Percentiles rank a stretch among this genome's conserved stretches.
phyloP scores from a whole-genome alignment of 2,113 vertebrate species.

The Paramisgurnus dabryanus region DNA sequence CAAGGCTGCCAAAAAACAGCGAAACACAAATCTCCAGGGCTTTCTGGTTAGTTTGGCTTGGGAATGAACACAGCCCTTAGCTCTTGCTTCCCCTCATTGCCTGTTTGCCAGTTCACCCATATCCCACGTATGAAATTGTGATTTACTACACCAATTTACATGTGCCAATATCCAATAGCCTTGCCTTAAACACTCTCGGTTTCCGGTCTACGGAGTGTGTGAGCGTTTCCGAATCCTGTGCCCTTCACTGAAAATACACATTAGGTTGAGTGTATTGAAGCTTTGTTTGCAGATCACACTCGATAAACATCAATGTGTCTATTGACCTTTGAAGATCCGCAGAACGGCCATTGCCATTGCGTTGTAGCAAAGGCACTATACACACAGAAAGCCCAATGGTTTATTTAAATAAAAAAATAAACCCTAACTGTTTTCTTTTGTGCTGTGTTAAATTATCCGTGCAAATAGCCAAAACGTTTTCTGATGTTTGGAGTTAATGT shows the following conservation, averaged over 20 bases:
- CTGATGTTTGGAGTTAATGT: slow-evolving; percentile 48
- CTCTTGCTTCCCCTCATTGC: slow-evolving; percentile 55
- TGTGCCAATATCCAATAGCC: slow-evolving; percentile 69
- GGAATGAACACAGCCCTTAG: slow-evolving; percentile 59
- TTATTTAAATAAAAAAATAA: slow-evolving; percentile 27
- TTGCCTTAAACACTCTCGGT: slow-evolving; percentile 64
- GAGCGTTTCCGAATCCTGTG: slow-evolving; percentile 40
- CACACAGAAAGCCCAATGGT: slow-evolving; percentile 45
- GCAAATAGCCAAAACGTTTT: slow-evolving; percentile 36
- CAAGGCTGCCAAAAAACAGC: slow-evolving; percentile 76
- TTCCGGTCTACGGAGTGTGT: slow-evolving; percentile 50
- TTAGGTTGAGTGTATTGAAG: slow-evolving; percentile 41
- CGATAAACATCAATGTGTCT: slow-evolving; percentile 59
- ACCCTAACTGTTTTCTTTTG: slow-evolving; percentile 35
- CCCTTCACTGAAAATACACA: slow-evolving; percentile 31
- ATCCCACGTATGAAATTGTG: slow-evolving; percentile 64
- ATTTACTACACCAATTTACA: slow-evolving; percentile 72
- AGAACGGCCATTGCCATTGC: slow-evolving; percentile 52
- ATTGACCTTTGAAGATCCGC: slow-evolving; percentile 66
- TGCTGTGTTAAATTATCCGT: slow-evolving; percentile 58
- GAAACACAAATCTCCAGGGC: slow-evolving; percentile 70
- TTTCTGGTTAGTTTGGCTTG: slow-evolving; percentile 67
- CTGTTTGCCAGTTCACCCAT: slow-evolving; percentile 57
- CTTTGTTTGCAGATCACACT: slow-evolving; percentile 49
- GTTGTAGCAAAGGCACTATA: slow-evolving; percentile 54